Conservation (phyloP, 2,888 invertebrate genomes). For the Synergus itoensis region DNA sequence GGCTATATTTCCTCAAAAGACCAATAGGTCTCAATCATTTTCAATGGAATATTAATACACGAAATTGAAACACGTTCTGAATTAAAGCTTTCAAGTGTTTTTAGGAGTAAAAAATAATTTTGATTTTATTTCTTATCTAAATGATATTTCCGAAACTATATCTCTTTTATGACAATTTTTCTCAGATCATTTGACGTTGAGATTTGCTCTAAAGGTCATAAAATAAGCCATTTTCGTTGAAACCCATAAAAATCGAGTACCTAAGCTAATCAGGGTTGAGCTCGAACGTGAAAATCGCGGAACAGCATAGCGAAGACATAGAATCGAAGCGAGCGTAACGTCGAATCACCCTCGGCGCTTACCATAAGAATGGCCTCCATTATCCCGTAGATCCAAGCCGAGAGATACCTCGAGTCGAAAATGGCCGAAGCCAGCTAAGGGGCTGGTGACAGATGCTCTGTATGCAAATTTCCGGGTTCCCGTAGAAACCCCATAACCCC, state of each 20-base stretch:
- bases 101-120: too few relatives aligned
- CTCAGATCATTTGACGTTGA: neutral
- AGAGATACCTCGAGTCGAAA: constrained; percentile 75
- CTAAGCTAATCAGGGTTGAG: constrained; percentile 28
- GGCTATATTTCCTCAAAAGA: too few relatives aligned
- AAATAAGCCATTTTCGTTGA: constrained; percentile 10
- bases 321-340: constrained; percentile 58
- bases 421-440: constrained; percentile 75
- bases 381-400: constrained; percentile 75
- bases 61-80: too few relatives aligned
- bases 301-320: constrained; percentile 46
- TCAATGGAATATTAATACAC: too few relatives aligned
- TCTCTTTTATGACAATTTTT: neutral
- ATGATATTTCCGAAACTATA: neutral
- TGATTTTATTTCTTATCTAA: neutral
- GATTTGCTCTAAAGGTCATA: neutral
- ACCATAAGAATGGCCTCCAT: constrained; percentile 77
- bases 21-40: too few relatives aligned
- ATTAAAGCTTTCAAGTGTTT: too few relatives aligned
- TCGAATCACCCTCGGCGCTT: constrained; percentile 65
- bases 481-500: constrained; percentile 68
- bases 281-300: constrained; percentile 34
- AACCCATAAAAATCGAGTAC: constrained; percentile 14
- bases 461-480: constrained; percentile 75
- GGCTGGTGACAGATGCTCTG: constrained; percentile 78